Percentiles rank a stretch among this genome's conserved stretches.
Evolutionary conservation across 2,888 invertebrate species (phyloP).

Genomic region (Sminthurinus aureus): DNA sequence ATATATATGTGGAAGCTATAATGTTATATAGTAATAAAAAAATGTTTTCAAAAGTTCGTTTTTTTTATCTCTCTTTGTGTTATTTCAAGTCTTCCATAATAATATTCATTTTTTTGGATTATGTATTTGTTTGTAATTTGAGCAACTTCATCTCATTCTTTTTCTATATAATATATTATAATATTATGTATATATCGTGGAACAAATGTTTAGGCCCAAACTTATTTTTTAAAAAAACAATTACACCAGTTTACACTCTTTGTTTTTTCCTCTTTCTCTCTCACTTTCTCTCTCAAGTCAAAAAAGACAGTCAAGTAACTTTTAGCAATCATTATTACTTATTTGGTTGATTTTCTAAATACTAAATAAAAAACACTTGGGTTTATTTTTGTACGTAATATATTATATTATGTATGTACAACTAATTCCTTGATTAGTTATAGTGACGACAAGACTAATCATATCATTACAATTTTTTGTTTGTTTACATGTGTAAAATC

Average conservation of each 20-base stretch:
- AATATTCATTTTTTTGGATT: conserved; percentile 6
- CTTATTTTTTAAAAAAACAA: conserved; percentile 23
- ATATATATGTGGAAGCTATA: conserved; percentile 1
- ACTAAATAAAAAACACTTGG: conserved; percentile 1
- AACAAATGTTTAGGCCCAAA: conserved; percentile 29
- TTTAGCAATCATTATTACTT: conserved; percentile 2
- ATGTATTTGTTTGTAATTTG: conserved; percentile 23
- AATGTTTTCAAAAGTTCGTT: neutral
- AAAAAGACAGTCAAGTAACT: conserved; percentile 13
- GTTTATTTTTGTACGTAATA: neutral
- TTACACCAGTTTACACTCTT: neutral
- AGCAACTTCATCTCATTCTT: conserved; percentile 29
- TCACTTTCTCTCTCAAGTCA: neutral
- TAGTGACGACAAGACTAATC: neutral
- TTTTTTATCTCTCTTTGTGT: neutral
- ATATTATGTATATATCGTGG: conserved; percentile 5
- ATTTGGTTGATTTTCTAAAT: neutral
- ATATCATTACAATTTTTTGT: neutral
- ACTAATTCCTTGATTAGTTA: neutral
- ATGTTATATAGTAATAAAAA: neutral
- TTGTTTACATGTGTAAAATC: neutral
- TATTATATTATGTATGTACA: neutral
- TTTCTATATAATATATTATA: too few species aligned
- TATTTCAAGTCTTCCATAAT: neutral
- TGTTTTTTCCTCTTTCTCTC: neutral